Conservation (phyloP, 2,888 invertebrate species). For the Leuctra nigra region DNA sequence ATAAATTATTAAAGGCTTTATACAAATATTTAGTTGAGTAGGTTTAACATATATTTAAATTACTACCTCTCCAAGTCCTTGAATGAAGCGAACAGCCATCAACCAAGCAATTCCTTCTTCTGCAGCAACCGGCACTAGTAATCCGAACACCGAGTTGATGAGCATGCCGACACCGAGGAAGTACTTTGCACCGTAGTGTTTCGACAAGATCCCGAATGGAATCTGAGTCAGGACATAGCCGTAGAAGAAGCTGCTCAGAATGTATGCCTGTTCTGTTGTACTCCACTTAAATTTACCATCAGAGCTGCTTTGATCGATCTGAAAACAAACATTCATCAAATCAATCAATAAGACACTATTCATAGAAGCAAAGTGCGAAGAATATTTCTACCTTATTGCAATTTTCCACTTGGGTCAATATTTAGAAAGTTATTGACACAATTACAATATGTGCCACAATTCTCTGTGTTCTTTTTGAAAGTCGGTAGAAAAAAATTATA, state of each 20-base stretch:
- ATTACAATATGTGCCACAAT: no score
- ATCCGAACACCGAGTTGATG: constrained; percentile 77
- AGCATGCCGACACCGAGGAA: constrained; percentile 84
- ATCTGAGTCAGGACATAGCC: constrained; percentile 87
- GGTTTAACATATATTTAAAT: no score
- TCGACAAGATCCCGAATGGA: constrained; percentile 85
- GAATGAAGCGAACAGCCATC: constrained; percentile 73
- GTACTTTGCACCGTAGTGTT: constrained; percentile 78
- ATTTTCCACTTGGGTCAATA: no score
- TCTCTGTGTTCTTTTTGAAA: no score
- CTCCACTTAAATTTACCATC: constrained; percentile 71
- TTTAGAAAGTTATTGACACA: no score
- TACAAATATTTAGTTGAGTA: no score
- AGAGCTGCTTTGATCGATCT: constrained; percentile 36
- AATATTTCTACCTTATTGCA: no score
- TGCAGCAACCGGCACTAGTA: constrained; percentile 80
- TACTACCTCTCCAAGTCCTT: constrained; percentile 85
- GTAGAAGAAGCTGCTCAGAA: constrained; percentile 86
- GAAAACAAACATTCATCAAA: no score
- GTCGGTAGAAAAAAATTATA: no score
- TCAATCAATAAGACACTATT: no score
- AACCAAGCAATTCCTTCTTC: constrained; percentile 61
- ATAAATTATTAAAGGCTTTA: no score
- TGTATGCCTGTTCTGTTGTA: constrained; percentile 70
- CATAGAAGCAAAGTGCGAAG: no score